Evolutionary conservation across 2,113 vertebrate species (phyloP).

Genomic region (Gasterosteus nipponicus): DNA sequence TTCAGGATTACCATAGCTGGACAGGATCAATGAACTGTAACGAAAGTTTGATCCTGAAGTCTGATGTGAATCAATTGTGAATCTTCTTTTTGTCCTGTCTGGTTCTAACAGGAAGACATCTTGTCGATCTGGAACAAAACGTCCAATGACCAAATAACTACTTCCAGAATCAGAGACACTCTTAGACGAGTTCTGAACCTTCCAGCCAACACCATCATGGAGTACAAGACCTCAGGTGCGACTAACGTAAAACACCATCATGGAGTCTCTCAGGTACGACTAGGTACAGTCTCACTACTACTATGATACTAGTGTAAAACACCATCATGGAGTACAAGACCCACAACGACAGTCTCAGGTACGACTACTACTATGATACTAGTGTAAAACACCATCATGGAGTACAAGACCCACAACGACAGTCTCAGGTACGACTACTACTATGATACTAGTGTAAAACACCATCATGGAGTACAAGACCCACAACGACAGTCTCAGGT

Average conservation of each 20-base stretch:
- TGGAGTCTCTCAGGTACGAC: neutral
- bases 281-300: no score
- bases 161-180: conserved; percentile 80
- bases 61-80: no score
- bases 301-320: neutral
- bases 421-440: conserved; percentile 56
- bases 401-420: neutral
- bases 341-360: conserved; percentile 56
- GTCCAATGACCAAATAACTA: conserved; percentile 78
- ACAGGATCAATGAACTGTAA: neutral
- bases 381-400: neutral
- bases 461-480: no score
- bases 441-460: neutral
- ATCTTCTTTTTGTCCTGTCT: neutral
- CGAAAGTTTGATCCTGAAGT: no score
- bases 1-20: conserved; percentile 17
- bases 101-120: conserved; percentile 75
- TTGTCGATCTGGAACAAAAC: conserved; percentile 83
- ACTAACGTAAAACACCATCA: neutral
- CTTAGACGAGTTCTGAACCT: conserved; percentile 81
- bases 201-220: conserved; percentile 82
- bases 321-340: no score
- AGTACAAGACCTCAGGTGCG: conserved; percentile 81
- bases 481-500: conserved; percentile 56
- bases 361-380: neutral